Base-by-base conservation (phyloP, 2,888 invertebrate species). In the Protonemura montana region DNA sequence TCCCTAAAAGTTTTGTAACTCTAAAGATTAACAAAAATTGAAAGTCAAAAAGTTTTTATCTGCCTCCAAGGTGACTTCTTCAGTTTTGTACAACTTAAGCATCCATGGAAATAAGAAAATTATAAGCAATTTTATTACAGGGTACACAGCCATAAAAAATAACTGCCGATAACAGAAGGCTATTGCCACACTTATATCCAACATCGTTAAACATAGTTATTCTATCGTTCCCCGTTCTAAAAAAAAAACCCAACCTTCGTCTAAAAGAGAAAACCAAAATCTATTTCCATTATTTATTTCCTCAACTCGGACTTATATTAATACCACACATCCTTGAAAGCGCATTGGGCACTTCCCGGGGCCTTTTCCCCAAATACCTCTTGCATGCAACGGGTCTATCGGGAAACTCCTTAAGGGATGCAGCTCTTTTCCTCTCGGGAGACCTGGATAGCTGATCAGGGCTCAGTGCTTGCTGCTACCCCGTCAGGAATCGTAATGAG, bases 401-500 rank as follows among this genome's bases (percentile, higher is more conserved):
- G 59, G 59, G 59, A 10, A 16, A 21, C 59, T n/a, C 16, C 59
- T 59, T 35, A 59, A 59, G 59, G 59, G 59, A 59, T 3, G 59
- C 59, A 59, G 21, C 7, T 21, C 59, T 21, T 59, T 21, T 21
- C 41, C 59, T 59, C 59, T 59, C 59, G 1, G 59, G 59, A 10
- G 59, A 21, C 59, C 16, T 59, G 16, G 21, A 35, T 35, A 35
- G 35, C 35, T 6, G 35, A 35, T 35, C 35, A 35, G 35, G 35
- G 35, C 35, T 35, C 35, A 35, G 35, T 10, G 3, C 59, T 16
- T 10, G 59, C 59, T 13, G 28, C n/a, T n/a, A n/a, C 2, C 78
- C 78, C 10, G 78, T 78, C 26, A 26, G 78, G 78, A 78, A 78
- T 78, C 78, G 78, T 78, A 78, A 78, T 78, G 78, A 26, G 78